phyloP scores from a whole-genome alignment of 64 coral and sea anemone species.

The Dendronephthya gigantea region DNA sequence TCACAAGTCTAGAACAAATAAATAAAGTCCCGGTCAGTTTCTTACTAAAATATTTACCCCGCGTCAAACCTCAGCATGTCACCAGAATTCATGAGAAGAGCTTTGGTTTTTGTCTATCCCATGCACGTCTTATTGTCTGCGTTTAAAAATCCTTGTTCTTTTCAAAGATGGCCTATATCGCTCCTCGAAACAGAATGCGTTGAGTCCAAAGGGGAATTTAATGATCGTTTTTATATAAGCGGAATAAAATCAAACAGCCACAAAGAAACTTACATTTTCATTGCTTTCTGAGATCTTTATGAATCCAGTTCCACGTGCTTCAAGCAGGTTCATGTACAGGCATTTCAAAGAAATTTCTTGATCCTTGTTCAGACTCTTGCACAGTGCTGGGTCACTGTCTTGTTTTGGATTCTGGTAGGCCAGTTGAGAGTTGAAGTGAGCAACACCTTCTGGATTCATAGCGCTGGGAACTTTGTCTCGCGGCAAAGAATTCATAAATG shows the following conservation, averaged over 20 bases:
- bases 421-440: conserved; percentile 5
- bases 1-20: not conserved
- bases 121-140: too few relatives aligned
- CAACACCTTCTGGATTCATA: not conserved
- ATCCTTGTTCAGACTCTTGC: not conserved
- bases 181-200: too few relatives aligned
- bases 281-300: not conserved
- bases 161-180: too few relatives aligned
- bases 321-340: not conserved
- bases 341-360: conserved; percentile 6
- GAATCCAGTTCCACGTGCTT: not conserved
- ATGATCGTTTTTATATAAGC: not conserved
- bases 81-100: too few relatives aligned
- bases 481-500: not conserved
- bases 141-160: too few relatives aligned
- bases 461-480: not conserved
- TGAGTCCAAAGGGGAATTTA: not conserved
- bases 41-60: too few relatives aligned
- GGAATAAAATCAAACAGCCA: not conserved
- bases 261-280: not conserved
- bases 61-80: too few relatives aligned
- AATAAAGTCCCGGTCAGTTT: not conserved
- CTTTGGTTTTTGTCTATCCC: too few relatives aligned
- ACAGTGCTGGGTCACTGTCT: conserved; percentile 6
- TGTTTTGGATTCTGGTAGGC: not conserved